Conservation (phyloP, 2,888 invertebrate genomes). For the Lithophane ornitopus region DNA sequence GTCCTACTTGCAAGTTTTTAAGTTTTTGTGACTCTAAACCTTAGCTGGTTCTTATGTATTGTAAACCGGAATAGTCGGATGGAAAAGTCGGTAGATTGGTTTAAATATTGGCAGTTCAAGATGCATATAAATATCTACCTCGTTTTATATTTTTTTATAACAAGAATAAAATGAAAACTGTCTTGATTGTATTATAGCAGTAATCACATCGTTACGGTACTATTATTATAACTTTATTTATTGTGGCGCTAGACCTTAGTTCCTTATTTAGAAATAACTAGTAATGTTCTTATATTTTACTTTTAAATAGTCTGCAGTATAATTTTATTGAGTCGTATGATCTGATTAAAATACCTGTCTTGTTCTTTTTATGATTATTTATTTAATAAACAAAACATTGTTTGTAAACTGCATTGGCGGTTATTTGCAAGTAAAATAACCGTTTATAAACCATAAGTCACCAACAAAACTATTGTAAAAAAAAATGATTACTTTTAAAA, state of each 20-base stretch:
- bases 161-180: neutral
- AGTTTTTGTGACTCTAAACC: neutral
- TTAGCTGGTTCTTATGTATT: neutral
- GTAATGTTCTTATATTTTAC: conserved; percentile 19
- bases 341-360: conserved; percentile 16
- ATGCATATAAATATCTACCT: neutral
- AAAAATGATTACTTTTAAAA: neutral
- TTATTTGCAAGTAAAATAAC: too few relatives aligned
- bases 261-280: conserved; percentile 47
- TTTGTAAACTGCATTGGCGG: too few relatives aligned
- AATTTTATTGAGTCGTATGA: conserved; percentile 25
- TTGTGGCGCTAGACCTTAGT: conserved; percentile 16
- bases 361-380: conserved; percentile 2
- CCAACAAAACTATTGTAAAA: neutral
- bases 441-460: neutral
- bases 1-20: neutral
- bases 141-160: neutral
- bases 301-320: conserved; percentile 5
- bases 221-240: conserved; percentile 26
- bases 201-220: conserved; percentile 6
- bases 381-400: neutral
- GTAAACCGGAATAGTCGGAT: too few relatives aligned
- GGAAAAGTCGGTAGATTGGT: neutral
- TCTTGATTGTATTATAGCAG: conserved; percentile 8
- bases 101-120: neutral